Percentiles rank a stretch among this genome's conserved stretches.
phyloP scores from a whole-genome alignment of 92 coral and sea anemone species.

The Anthopleura xanthogrammica region DNA sequence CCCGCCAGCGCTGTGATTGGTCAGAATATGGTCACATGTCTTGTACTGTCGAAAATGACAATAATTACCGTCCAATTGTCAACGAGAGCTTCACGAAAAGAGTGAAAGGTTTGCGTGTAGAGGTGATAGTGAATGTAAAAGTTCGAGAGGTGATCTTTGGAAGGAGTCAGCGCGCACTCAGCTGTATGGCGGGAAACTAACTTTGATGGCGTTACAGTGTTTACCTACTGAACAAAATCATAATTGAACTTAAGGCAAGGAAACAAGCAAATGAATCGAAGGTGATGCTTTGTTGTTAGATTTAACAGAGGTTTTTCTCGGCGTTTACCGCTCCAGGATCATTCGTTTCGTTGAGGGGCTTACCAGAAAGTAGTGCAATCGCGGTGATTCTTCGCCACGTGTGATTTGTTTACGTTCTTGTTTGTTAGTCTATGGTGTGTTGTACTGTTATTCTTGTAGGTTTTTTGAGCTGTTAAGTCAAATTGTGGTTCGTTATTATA shows the following conservation, averaged over 20 bases:
- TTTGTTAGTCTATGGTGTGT: conserved; percentile 16
- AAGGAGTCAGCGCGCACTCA: conserved; percentile 48
- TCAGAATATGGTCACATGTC: conserved; percentile 47
- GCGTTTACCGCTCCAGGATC: conserved; percentile 12
- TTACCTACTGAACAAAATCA: conserved; percentile 21
- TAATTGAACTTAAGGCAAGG: conserved; percentile 7
- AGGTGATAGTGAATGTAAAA: conserved; percentile 51
- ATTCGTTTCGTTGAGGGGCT: conserved; percentile 25
- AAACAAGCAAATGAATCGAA: conserved; percentile 32
- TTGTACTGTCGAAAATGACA: conserved; percentile 30
- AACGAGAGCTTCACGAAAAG: conserved; percentile 52
- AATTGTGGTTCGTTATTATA: conserved; percentile 24
- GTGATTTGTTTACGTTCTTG: conserved; percentile 91
- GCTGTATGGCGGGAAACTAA: conserved; percentile 84
- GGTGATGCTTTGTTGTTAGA: conserved; percentile 4
- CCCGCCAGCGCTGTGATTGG: conserved; percentile 69
- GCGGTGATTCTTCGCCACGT: conserved; percentile 67
- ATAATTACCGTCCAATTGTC: conserved; percentile 51
- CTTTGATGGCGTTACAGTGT: conserved; percentile 71
- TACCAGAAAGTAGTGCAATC: conserved; percentile 10
- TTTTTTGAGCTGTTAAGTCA: conserved; percentile 5
- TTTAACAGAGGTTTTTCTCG: neutral
- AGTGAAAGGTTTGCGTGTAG: conserved; percentile 54
- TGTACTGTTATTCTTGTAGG: conserved; percentile 14
- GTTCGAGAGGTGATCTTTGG: conserved; percentile 54